Base-by-base conservation (phyloP, 2,797 vertebrate genomes). In the Pagetopsis macropterus region DNA sequence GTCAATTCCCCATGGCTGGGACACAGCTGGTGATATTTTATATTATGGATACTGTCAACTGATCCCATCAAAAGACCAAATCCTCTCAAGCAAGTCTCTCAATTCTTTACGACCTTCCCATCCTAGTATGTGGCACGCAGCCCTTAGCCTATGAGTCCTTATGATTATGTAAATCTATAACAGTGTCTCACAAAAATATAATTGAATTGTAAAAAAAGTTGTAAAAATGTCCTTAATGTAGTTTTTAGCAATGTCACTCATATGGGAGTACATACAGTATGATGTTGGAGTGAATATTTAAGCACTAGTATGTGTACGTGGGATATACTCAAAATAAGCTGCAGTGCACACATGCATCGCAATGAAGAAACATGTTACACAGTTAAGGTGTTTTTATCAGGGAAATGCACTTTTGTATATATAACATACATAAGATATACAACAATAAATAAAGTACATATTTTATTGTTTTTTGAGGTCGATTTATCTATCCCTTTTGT, bases 401-500 rank as follows among this genome's bases (percentile, higher is more conserved):
- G 6, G 33, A 37, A 27, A 37, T 9, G 33, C 33, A 6, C 33
- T 37, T 37, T 37, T 9, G 33, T 37, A 6, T 37, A 7, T 37
- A 9, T 37, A 9, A 37, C 4, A 27, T 27, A 27, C 27, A 15
- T 19, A 19, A n/a, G 27, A 27, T 27, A 27, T 7, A 14, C 40
- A 14, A 41, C 6, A 1, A 13, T 27, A 27, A 5, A 5, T 27
- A 27, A 54, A 70, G 2, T 7, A 71, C 27, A n/a, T 1, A 56
- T 1, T 45, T 23, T 21, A 45, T 64, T 5, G 27, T 27, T 5
- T 27, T 50, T 60, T 74, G 60, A n/a, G 65, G 19, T 49, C 27
- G 66, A 7, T 72, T 68, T 62, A 63, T 67, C 23, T 70, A 71
- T 64, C 62, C 21, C 5, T 37, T 62, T 62, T 64, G 48, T 68